Base-by-base conservation (phyloP, 2,113 vertebrate genomes). In the Prunella fulvescens region DNA sequence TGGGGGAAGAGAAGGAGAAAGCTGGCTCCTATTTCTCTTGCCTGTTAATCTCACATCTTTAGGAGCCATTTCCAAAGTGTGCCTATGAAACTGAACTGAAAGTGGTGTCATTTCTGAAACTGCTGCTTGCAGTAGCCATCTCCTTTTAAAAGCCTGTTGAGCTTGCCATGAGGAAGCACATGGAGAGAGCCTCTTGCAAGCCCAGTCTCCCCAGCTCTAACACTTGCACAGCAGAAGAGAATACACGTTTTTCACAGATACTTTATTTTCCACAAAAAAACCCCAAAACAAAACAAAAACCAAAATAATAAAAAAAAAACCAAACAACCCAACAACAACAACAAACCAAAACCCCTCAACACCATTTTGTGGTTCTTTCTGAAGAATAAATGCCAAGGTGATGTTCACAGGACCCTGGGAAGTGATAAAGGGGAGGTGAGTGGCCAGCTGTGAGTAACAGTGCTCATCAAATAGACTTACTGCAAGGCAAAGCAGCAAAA, bases 121-220 rank as follows among this genome's bases (percentile, higher is more conserved):
- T 71, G 65, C 35, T 81, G 39, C 33, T 79, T 40, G 31, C 6
- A 4, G 66, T 72, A 25, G 42, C 45, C 48, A 40, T 58, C 70
- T 67, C 6, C 3, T 51, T 85, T 69, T 33, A n/a, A 50, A 78
- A 81, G 71, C 8, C 64, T 65, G 31, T 40, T 67, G 1, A 2
- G 6, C 35, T 18, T 14, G 31, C 35, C 31, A 19, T 19, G 31
- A 69, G 35, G 67, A 67, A 83, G 57, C 25, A 14, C 47, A 51
- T 11, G 1, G 1, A 14, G 72, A 91, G 20, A 77, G 25, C 25
- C 24, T 67, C 31, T 19, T 1, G 0, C n/a, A 64, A 51, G 39
- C 44, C 54, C 14, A n/a, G 44, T 11, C 8, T 92, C 45, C 33
- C 62, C 1, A 0, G 47, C 80, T 62, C 47, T 0, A 0, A 40